phyloP scores from a whole-genome alignment of 2,113 vertebrate genomes.

The Calidris pugnax region DNA sequence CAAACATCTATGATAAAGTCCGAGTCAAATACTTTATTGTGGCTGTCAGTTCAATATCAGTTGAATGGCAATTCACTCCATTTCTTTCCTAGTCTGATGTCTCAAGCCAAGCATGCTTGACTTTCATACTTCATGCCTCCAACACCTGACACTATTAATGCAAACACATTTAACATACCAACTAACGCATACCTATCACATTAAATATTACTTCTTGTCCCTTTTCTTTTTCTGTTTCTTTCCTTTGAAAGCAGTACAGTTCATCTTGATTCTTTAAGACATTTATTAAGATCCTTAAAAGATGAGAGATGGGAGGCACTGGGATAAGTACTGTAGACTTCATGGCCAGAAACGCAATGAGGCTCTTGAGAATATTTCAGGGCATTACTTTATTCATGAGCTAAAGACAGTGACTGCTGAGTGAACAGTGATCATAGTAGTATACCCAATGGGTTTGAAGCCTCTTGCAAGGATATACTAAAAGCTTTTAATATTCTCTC shows the following conservation, averaged over 20 bases:
- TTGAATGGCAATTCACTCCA: not conserved
- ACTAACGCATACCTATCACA: not conserved
- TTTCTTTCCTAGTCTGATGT: not conserved
- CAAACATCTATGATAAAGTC: not conserved
- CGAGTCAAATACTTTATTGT: not conserved
- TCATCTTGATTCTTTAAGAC: not conserved
- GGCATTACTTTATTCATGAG: slow-evolving; percentile 45
- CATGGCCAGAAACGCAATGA: not conserved
- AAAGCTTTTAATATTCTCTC: slow-evolving; percentile 35
- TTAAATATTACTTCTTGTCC: not conserved
- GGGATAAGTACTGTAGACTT: not conserved
- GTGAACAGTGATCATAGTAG: not conserved
- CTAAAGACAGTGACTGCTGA: slow-evolving; percentile 7
- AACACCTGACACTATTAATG: not conserved
- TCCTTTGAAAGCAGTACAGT: not conserved
- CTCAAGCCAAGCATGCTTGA: not conserved
- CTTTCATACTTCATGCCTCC: not conserved
- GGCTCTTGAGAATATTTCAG: slow-evolving; percentile 20
- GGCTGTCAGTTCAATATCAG: not conserved
- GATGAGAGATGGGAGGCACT: not conserved
- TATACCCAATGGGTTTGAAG: not conserved
- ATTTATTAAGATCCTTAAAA: slow-evolving; percentile 34
- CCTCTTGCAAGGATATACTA: not conserved
- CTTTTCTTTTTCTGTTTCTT: not conserved
- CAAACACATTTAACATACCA: not conserved